Percentiles rank a stretch among this genome's conserved stretches.
These are phyloP conservation scores for Tachina lurida DNA, from an alignment of 2,888 invertebrate species.

Conservation along the genomic window DNA sequence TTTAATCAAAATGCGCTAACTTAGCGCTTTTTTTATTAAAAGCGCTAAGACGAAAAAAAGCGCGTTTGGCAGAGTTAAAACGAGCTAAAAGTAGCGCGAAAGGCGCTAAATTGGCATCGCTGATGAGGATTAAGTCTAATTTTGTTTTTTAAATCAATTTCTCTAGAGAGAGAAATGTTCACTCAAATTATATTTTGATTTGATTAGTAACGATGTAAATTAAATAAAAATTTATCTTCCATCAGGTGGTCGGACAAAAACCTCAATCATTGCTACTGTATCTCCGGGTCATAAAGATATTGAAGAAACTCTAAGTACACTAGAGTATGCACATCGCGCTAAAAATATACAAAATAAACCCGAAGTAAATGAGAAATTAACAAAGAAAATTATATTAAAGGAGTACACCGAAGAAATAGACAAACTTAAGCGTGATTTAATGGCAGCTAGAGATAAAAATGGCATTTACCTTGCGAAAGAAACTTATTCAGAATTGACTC, in stretches of 20 bases:
- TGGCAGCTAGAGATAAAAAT: conserved; percentile 93
- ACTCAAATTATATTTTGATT: too few relatives aligned
- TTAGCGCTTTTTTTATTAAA: too few relatives aligned
- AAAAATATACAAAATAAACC: conserved; percentile 96
- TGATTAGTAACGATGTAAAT: too few relatives aligned
- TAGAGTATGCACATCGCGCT: conserved; percentile 97
- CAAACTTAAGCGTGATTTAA: conserved; percentile 91
- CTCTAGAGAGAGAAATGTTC: too few relatives aligned
- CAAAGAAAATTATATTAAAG: conserved; percentile 91
- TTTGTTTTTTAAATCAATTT: too few relatives aligned
- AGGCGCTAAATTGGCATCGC: too few relatives aligned
- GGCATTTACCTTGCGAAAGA: conserved; percentile 94
- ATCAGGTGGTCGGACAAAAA: conserved; percentile 95
- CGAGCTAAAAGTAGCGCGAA: too few relatives aligned
- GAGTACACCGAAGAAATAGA: conserved; percentile 96
- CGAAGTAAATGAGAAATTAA: conserved; percentile 95
- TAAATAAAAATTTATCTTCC: not conserved
- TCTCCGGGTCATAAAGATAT: conserved; percentile 94
- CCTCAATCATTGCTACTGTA: conserved; percentile 97
- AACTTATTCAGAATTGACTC: conserved; percentile 89
- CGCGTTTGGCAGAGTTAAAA: too few relatives aligned
- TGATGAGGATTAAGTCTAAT: too few relatives aligned
- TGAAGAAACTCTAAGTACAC: conserved; percentile 96
- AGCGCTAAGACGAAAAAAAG: too few relatives aligned
- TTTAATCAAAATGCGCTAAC: too few relatives aligned